Evolutionary conservation across 2,888 invertebrate genomes (phyloP), one percentile per base, ranked within the genome.

Genomic region (Endotricha flammealis): DNA sequence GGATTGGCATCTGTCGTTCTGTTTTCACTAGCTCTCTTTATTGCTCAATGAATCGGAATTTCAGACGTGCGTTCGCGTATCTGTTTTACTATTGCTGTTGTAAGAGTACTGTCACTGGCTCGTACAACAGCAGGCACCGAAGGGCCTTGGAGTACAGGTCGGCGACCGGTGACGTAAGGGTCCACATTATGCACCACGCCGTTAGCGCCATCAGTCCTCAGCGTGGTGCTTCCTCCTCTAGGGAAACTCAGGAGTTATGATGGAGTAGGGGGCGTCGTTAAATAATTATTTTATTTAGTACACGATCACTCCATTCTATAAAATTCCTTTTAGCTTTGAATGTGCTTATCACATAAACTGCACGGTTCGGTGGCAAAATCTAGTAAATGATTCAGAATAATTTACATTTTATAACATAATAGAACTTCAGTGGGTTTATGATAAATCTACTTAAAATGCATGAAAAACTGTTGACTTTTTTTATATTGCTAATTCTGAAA

Each of bases 31-130:
- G 90, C 48, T 81, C 91, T 12, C 61, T 93, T 0, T 82, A 76
- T 62, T 90, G 91, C 54, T 71, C 89, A 3, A 74, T 90, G n/a
- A 91, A 93, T 58, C 79, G 86, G 5, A 90, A 90, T 59, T 94
- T 94, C 60, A 87, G 93, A 22, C 88, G 88, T 39, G 92, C 93
- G 4, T 94, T 92, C 64, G 81, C 90, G 8, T 91, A 91, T 57
- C 76, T 94, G 5, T 94, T 93, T 61, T 91, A 92, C 58, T 95
- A 94, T 57, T 94, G 93, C 60, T 94, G 91, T 64, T 94, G 93
- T 75, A 94, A 94, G 68, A 93, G 91, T 5, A 50, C 54, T 2
- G 13, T 75, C 0, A 91, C 92, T 3, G 90, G 91, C 12, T 89
- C 92, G 1, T 91, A 91, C 50, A 88, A 90, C 4, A 74, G 90